These are phyloP conservation scores for Mesocricetus auratus DNA, from an alignment of 2,113 vertebrate genomes.

Conservation along the genomic window DNA sequence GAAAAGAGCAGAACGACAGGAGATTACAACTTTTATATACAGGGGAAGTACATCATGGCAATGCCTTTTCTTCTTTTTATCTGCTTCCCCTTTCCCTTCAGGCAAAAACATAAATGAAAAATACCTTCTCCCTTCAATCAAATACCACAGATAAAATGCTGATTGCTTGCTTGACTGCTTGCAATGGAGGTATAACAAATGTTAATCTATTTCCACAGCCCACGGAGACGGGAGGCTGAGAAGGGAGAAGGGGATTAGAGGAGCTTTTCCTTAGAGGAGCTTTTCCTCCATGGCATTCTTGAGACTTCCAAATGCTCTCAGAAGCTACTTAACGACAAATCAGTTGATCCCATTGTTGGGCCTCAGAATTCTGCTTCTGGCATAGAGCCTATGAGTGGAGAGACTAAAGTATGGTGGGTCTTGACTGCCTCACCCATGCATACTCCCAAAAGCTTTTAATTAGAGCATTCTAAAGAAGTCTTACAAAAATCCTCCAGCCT, in stretches of 20 bases:
- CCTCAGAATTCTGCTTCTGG: slow-evolving; percentile 57
- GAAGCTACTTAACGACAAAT: slow-evolving; percentile 80
- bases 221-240: slow-evolving; percentile 51
- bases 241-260: slow-evolving; percentile 75
- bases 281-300: slow-evolving; percentile 76
- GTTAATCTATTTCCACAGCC: slow-evolving; percentile 79
- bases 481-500: slow-evolving; percentile 44
- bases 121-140: slow-evolving; percentile 80
- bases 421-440: slow-evolving; percentile 3
- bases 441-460: slow-evolving; percentile 60
- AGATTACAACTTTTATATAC: slow-evolving; percentile 78
- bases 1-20: slow-evolving; percentile 70
- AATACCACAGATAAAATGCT: slow-evolving; percentile 80
- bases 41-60: slow-evolving; percentile 74
- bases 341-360: slow-evolving; percentile 70
- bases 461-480: slow-evolving; percentile 50
- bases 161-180: slow-evolving; percentile 72
- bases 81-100: slow-evolving; percentile 78
- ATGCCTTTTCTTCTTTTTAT: slow-evolving; percentile 78
- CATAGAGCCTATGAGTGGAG: background rate
- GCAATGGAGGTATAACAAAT: slow-evolving; percentile 76
- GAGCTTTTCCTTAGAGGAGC: slow-evolving; percentile 79
- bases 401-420: background rate
- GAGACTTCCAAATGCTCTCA: slow-evolving; percentile 78
- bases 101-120: slow-evolving; percentile 84